Evolutionary conservation across 2,113 vertebrate genomes (phyloP).

Genomic region (Oncorhynchus kisutch): DNA sequence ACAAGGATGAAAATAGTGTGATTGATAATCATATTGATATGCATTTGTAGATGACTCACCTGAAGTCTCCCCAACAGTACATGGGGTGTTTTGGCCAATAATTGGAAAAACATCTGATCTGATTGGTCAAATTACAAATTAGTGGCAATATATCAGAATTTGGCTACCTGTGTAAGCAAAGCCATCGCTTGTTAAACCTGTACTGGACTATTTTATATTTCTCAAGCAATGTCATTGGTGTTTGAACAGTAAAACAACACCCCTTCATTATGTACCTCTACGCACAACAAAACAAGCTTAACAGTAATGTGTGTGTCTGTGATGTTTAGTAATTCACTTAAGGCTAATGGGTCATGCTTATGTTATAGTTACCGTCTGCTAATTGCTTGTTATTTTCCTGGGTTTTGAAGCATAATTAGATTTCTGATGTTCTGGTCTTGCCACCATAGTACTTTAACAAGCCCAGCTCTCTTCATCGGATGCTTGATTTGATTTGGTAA

Average conservation of each 20-base stretch:
- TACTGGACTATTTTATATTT: too few species aligned
- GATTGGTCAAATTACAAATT: too few species aligned
- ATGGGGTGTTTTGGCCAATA: too few species aligned
- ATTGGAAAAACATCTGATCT: too few species aligned
- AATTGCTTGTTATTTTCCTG: not conserved
- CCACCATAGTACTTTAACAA: not conserved
- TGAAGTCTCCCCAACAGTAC: too few species aligned
- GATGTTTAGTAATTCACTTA: slow-evolving; percentile 1
- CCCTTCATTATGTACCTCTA: not conserved
- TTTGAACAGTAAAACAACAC: not conserved
- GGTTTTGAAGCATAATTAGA: not conserved
- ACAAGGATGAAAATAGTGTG: too few species aligned
- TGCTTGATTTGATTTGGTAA: not conserved
- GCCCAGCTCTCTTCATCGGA: not conserved
- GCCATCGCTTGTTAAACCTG: too few species aligned
- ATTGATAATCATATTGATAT: too few species aligned
- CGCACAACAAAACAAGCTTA: not conserved
- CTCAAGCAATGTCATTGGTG: not conserved
- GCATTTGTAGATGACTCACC: too few species aligned
- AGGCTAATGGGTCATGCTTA: not conserved
- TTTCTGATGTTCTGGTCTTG: not conserved
- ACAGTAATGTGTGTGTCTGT: slow-evolving; percentile 1
- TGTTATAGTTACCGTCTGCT: not conserved
- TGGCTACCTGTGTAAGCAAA: too few species aligned
- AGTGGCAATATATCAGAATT: too few species aligned